phyloP scores from a whole-genome alignment of 2,797 vertebrate species.

The Percopsis omiscomaycus region DNA sequence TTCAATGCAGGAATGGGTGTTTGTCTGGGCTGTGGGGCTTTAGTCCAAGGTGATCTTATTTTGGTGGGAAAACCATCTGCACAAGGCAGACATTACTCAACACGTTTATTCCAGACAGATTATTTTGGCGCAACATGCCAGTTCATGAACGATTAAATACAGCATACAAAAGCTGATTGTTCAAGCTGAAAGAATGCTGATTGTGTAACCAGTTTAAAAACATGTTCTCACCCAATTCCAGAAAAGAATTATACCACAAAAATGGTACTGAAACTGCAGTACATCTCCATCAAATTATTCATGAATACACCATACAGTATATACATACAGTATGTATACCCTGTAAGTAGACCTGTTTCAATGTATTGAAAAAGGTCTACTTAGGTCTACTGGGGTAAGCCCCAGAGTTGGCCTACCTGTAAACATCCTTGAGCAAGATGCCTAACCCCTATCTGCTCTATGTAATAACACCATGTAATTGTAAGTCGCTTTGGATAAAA shows the following conservation, averaged over 20 bases:
- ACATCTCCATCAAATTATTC: background rate
- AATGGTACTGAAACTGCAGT: background rate
- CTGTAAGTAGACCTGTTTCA: background rate
- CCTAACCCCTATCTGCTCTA: too few relatives aligned
- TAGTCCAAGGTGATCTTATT: conserved; percentile 19
- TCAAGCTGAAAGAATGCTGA: conserved; percentile 23
- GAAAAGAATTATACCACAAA: too few relatives aligned
- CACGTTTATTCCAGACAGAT: conserved; percentile 41
- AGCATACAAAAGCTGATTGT: conserved; percentile 42
- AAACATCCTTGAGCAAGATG: too few relatives aligned
- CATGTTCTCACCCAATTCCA: too few relatives aligned
- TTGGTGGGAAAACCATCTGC: background rate
- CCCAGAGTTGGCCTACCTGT: too few relatives aligned
- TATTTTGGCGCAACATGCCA: conserved; percentile 29
- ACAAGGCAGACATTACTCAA: conserved; percentile 26
- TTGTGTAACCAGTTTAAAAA: background rate
- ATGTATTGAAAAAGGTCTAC: too few relatives aligned
- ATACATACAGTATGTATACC: background rate
- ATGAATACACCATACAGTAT: background rate
- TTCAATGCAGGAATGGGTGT: conserved; percentile 10
- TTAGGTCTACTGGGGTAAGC: too few relatives aligned
- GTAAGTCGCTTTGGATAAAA: too few relatives aligned
- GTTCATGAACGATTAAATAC: conserved; percentile 27
- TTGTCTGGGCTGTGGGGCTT: conserved; percentile 10
- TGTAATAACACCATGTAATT: too few relatives aligned